Evolutionary conservation across 2,888 invertebrate genomes (phyloP), one percentile per base, ranked within the genome.

Genomic region (Oscheius myriophilus): DNA sequence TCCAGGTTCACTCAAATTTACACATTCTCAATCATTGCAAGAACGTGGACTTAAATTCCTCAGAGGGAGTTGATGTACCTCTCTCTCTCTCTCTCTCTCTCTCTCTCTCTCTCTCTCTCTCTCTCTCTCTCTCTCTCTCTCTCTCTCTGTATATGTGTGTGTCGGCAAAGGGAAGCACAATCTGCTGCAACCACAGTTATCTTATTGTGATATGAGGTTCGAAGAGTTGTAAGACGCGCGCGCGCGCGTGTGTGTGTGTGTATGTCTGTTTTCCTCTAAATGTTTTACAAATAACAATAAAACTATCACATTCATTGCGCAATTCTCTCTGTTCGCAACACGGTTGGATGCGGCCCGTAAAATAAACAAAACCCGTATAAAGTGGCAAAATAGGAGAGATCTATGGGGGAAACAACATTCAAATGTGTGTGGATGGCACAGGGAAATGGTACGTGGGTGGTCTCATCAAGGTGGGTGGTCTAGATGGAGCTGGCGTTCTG

Each of bases 401-500:
- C 42, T 46, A 45, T 18, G 16, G 26, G 25, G 45, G 46, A n/a
- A n/a, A n/a, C 11, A 46, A 46, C 46, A 46, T 18, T 63, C 63
- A 63, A 18, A 63, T 18, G 39, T 53, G 52, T 4, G 63, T 63
- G 23, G 63, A 63, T 14, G 63, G 63, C 9, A 63, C 63, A 2
- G 52, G 33, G 41, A 52, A 63, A 16, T 63, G 52, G 63, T 33
- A 61, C 21, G 46, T 46, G n/a, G 61, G 61, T 46, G 26, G 61
- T 26, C 61, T 46, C 6, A 61, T 25, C n/a, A 65, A 14, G 12
- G 18, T 65, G 14, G 71, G 74, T 16, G 71, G 72, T 41, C 67
- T 67, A n/a, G 72, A 66, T 23, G 76, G 73, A 7, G 72, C 72
- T 11, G 74, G 74, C 18, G 66, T 67, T 43, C 69, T 69, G 16